Conservation (phyloP, 2,113 vertebrate species). For the Phyllostomus hastatus region DNA sequence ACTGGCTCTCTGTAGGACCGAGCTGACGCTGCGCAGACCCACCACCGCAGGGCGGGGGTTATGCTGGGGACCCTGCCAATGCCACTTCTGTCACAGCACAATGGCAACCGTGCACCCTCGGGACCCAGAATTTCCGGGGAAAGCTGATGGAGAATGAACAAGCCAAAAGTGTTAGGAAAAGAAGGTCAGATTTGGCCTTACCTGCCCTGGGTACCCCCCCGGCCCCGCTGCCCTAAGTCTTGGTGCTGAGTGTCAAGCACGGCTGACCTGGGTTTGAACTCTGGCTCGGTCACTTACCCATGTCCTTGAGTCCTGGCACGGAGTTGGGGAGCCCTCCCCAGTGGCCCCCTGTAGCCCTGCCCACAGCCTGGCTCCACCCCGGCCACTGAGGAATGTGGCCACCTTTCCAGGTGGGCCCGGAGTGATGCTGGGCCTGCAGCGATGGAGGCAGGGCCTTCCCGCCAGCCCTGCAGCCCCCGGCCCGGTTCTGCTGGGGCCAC, state of each 20-base stretch:
- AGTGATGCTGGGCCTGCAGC: not conserved
- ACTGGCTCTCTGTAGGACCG: not conserved
- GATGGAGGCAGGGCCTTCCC: not conserved
- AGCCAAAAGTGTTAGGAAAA: not conserved
- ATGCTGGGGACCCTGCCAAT: not conserved
- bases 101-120: not conserved
- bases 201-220: not conserved
- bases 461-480: not conserved
- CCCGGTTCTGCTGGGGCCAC: not conserved
- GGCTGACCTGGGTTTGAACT: not conserved
- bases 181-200: not conserved
- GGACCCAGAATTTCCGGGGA: not conserved
- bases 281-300: not conserved
- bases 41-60: accelerated
- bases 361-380: not conserved
- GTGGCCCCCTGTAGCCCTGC: not conserved
- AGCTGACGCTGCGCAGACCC: not conserved
- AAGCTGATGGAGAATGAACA: not conserved
- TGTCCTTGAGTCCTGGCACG: not conserved
- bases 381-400: not conserved
- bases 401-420: not conserved
- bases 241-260: not conserved
- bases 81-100: not conserved
- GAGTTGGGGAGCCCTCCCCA: not conserved
- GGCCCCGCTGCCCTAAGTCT: not conserved